Evolutionary conservation across 2,113 vertebrate species (phyloP).

Genomic region (Siniperca chuatsi): DNA sequence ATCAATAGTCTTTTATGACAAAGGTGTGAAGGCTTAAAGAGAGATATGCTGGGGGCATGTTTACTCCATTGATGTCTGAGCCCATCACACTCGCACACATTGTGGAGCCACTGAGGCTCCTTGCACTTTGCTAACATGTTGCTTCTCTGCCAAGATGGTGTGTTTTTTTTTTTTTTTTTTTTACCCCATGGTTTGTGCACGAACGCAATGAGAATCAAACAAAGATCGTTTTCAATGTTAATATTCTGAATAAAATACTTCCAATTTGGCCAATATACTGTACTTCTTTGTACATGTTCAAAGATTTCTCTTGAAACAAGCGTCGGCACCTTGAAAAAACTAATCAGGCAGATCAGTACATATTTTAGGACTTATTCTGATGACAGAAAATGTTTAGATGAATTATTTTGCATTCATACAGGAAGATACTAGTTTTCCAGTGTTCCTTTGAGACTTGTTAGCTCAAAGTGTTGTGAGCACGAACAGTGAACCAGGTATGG

Average conservation of each 20-base stretch:
- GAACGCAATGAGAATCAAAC: background rate
- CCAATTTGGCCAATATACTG: background rate
- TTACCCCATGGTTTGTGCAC: too few relatives aligned
- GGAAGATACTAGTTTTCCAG: background rate
- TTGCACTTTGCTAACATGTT: background rate
- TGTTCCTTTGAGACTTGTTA: constrained; percentile 7
- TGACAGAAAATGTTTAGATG: background rate
- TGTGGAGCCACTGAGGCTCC: background rate
- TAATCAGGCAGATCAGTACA: background rate
- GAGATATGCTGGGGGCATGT: background rate
- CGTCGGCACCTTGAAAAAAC: background rate
- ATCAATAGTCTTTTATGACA: background rate
- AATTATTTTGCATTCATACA: background rate
- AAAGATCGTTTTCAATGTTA: background rate
- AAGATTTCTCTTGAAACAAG: background rate
- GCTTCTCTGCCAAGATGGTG: background rate
- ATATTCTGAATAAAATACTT: background rate
- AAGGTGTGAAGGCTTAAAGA: background rate
- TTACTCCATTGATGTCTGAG: constrained; percentile 1
- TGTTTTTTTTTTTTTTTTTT: too few relatives aligned
- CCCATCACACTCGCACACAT: background rate
- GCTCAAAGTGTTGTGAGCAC: background rate
- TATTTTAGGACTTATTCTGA: background rate
- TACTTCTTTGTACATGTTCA: background rate
- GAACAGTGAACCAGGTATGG: background rate